Evolutionary conservation across 2,797 vertebrate species (phyloP).

Genomic region (Syndactyla subalaris): DNA sequence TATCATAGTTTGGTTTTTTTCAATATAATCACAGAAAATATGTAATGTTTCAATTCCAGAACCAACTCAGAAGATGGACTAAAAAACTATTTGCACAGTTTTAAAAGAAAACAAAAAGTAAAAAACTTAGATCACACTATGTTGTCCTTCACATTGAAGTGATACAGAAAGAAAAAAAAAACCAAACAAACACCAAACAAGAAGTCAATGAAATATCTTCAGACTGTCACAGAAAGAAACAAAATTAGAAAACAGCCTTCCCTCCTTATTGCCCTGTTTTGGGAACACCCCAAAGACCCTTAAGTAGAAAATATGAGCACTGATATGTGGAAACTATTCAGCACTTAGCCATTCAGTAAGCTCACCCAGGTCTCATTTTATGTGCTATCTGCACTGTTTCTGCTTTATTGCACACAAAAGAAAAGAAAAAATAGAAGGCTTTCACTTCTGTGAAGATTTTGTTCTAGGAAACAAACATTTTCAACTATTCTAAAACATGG

Average conservation of each 20-base stretch:
- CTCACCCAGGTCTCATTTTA: not conserved
- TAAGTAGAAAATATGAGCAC: fast-evolving
- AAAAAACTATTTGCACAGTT: not conserved
- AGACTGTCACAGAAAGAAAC: not conserved
- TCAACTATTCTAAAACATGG: not conserved
- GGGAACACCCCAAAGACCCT: not conserved
- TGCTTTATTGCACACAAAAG: not conserved
- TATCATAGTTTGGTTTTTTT: not conserved
- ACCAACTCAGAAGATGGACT: not conserved
- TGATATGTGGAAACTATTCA: not conserved
- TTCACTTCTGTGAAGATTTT: not conserved
- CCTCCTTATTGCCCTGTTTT: not conserved
- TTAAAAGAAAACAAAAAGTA: not conserved
- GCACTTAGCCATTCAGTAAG: not conserved
- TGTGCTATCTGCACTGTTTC: not conserved
- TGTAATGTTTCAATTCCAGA: not conserved
- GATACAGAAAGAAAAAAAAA: not conserved
- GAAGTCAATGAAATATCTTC: not conserved
- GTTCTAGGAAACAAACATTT: not conserved
- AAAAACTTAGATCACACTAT: not conserved
- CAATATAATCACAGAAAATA: not conserved
- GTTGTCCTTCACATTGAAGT: not conserved
- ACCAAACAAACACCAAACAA: not conserved
- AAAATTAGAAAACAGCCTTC: not conserved
- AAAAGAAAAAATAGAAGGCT: not conserved